A percentile compares a stretch with the other conserved stretches of the same genome.
These are phyloP conservation scores for Alectoris magna DNA, from an alignment of 2,797 vertebrate species.

Conservation along the genomic window DNA sequence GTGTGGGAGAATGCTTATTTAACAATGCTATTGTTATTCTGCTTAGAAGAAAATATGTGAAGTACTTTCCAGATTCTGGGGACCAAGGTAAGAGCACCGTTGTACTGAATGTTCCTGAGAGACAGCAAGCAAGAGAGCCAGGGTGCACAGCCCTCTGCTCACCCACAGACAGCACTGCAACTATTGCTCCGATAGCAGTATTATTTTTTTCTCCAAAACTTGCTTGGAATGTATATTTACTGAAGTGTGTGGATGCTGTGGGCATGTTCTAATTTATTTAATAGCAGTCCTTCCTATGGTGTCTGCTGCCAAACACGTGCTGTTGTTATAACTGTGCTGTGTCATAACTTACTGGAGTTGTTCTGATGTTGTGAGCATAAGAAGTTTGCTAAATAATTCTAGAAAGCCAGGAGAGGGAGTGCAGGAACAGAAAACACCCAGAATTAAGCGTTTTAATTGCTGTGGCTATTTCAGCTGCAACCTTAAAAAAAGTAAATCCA, in stretches of 20 bases:
- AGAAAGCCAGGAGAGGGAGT: slow-evolving; percentile 63
- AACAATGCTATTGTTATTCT: neutral
- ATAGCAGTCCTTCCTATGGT: neutral
- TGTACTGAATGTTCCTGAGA: neutral
- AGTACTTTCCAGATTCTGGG: neutral
- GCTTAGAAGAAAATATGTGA: neutral
- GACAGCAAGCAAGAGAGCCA: neutral
- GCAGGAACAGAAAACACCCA: slow-evolving; percentile 32
- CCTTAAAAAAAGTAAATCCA: neutral
- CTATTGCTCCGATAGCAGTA: neutral
- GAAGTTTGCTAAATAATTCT: slow-evolving; percentile 15
- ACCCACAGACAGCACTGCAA: neutral
- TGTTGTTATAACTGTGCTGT: neutral
- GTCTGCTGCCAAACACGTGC: accelerated
- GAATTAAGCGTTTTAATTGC: neutral
- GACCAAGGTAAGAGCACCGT: neutral
- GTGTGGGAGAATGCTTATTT: neutral
- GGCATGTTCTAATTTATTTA: neutral
- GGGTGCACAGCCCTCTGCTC: neutral
- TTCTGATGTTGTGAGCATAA: neutral
- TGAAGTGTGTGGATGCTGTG: neutral
- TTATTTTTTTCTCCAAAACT: neutral
- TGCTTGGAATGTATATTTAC: accelerated
- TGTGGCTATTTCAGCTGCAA: neutral
- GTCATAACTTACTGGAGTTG: neutral